phyloP scores from a whole-genome alignment of 2,888 invertebrate genomes.

The Drosophila mayaguana region DNA sequence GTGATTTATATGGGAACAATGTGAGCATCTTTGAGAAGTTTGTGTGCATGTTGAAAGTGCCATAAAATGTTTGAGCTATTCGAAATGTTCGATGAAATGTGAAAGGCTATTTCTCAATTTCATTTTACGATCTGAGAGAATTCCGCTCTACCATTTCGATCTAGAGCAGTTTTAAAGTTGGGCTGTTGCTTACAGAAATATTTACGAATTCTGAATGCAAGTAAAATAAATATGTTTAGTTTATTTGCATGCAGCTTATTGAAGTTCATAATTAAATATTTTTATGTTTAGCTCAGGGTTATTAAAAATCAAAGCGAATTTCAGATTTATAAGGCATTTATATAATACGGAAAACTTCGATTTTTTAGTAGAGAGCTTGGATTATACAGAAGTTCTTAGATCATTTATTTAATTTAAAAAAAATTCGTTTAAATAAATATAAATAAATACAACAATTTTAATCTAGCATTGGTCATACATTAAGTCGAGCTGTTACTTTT shows the following conservation, averaged over 20 bases:
- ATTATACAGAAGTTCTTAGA: too few species aligned
- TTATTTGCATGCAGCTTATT: not conserved
- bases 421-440: too few species aligned
- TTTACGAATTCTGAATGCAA: not conserved
- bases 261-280: not conserved
- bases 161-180: constrained; percentile 13
- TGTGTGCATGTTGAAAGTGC: constrained; percentile 50
- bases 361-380: too few species aligned
- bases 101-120: constrained; percentile 71
- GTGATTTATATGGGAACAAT: constrained; percentile 75
- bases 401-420: too few species aligned
- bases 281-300: not conserved
- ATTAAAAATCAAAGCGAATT: not conserved
- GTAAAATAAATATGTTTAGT: not conserved
- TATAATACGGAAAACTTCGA: too few species aligned
- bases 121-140: constrained; percentile 69
- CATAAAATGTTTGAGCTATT: constrained; percentile 73
- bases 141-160: constrained; percentile 12
- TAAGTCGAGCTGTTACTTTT: too few species aligned
- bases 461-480: too few species aligned
- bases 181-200: not conserved
- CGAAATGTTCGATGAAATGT: constrained; percentile 63
- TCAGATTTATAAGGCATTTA: not conserved
- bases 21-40: constrained; percentile 28
- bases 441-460: too few species aligned